phyloP scores from a whole-genome alignment of 2,113 vertebrate genomes.

The Psettodes erumei region DNA sequence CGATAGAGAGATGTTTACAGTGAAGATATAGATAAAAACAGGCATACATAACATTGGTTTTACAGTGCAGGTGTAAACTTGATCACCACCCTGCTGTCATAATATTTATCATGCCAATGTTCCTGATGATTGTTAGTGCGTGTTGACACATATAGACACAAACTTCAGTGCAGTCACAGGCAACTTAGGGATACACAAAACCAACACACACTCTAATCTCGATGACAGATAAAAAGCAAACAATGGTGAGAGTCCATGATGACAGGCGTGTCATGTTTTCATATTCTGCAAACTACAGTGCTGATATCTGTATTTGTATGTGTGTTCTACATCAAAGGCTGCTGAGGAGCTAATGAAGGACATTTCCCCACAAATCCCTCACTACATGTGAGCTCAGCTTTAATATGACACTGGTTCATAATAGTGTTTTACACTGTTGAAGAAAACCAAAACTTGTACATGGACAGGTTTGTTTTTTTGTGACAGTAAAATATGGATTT shows the following conservation, averaged over 20 bases:
- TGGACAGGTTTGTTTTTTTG: no score
- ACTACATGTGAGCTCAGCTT: not conserved
- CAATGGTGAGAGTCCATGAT: constrained; percentile 5
- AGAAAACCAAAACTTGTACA: no score
- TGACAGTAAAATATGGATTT: no score
- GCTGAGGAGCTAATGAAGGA: constrained; percentile 8
- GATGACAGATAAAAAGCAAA: constrained; percentile 17
- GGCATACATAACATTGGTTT: no score
- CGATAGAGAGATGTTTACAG: no score
- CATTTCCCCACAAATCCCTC: not conserved
- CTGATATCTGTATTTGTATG: constrained; percentile 18
- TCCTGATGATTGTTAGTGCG: constrained; percentile 6
- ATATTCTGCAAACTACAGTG: constrained; percentile 11
- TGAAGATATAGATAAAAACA: no score
- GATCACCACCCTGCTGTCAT: not conserved
- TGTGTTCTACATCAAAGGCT: constrained; percentile 4
- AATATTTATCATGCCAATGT: not conserved
- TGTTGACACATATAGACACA: constrained; percentile 7
- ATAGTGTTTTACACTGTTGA: no score
- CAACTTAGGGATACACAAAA: constrained; percentile 22
- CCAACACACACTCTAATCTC: constrained; percentile 1
- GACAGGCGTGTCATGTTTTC: constrained; percentile 34
- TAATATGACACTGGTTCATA: not conserved
- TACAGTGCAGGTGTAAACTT: no score
- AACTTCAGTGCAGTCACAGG: not conserved